A percentile compares a stretch with the other conserved stretches of the same genome.
Conservation (phyloP, 2,888 invertebrate species). For the Campoplex nolae region DNA sequence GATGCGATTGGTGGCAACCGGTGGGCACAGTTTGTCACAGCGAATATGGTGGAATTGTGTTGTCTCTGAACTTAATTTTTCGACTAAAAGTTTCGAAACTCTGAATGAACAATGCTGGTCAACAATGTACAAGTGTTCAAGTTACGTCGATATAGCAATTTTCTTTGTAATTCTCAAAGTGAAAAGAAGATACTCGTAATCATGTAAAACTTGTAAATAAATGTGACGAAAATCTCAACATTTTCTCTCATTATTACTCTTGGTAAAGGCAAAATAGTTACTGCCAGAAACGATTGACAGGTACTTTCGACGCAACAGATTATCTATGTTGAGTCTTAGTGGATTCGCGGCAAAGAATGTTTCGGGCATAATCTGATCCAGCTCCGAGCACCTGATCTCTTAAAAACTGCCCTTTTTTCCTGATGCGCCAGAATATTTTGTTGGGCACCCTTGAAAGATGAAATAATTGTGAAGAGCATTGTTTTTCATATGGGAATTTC, state of each 20-base stretch:
- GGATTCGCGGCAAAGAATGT: no score
- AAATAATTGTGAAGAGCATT: conserved; percentile 41
- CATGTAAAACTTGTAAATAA: conserved; percentile 46
- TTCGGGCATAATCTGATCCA: no score
- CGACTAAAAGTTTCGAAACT: background rate
- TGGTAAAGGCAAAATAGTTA: background rate
- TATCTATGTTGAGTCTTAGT: background rate
- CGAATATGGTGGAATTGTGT: background rate
- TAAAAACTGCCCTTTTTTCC: background rate
- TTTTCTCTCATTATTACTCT: background rate
- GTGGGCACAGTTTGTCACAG: background rate
- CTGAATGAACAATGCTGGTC: background rate
- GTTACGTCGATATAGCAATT: conserved; percentile 16
- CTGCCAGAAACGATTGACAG: background rate
- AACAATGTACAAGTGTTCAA: conserved; percentile 19
- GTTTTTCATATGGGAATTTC: conserved; percentile 67
- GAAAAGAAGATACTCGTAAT: conserved; percentile 25
- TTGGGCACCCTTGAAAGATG: background rate
- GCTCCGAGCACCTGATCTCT: background rate
- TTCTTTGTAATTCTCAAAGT: conserved; percentile 31
- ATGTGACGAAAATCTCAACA: conserved; percentile 1
- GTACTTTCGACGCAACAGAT: background rate
- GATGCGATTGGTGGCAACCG: conserved; percentile 7
- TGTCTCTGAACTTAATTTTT: conserved; percentile 45
- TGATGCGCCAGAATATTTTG: background rate